These are phyloP conservation scores for Ptiloglossa arizonensis DNA, from an alignment of 1,140 invertebrate genomes.

Conservation along the genomic window DNA sequence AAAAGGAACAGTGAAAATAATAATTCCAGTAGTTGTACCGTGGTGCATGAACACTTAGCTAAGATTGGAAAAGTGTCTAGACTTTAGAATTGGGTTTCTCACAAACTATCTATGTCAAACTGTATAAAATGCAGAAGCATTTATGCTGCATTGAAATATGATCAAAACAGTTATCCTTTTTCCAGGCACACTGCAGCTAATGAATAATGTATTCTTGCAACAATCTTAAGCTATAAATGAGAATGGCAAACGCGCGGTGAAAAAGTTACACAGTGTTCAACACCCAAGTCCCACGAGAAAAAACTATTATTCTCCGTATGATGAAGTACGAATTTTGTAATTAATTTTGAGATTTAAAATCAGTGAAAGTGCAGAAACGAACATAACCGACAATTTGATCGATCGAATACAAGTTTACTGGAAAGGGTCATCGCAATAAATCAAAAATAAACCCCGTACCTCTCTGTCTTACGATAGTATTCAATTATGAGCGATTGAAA, in stretches of 20 bases:
- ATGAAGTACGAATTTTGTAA: too few species aligned
- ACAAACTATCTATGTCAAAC: not conserved
- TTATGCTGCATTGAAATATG: not conserved
- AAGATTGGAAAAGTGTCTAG: constrained; percentile 40
- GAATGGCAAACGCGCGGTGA: not conserved
- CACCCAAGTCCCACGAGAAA: too few species aligned
- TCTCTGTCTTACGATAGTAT: too few species aligned
- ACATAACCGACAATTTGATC: too few species aligned
- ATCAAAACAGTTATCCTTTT: not conserved
- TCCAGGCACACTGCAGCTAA: not conserved
- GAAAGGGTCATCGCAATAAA: too few species aligned
- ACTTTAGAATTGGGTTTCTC: constrained; percentile 1
- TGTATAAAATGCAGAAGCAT: not conserved
- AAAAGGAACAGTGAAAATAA: constrained; percentile 10
- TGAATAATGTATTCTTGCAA: not conserved
- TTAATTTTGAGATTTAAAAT: too few species aligned
- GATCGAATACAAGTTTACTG: too few species aligned
- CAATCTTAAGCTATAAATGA: not conserved
- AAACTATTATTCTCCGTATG: too few species aligned
- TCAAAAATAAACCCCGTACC: too few species aligned
- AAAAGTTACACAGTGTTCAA: not conserved
- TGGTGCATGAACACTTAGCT: constrained; percentile 14
- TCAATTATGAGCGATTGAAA: not conserved
- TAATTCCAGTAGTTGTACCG: constrained; percentile 10
- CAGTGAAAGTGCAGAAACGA: too few species aligned